Conservation (phyloP, 2,888 invertebrate genomes). For the Drosophila pegasa region DNA sequence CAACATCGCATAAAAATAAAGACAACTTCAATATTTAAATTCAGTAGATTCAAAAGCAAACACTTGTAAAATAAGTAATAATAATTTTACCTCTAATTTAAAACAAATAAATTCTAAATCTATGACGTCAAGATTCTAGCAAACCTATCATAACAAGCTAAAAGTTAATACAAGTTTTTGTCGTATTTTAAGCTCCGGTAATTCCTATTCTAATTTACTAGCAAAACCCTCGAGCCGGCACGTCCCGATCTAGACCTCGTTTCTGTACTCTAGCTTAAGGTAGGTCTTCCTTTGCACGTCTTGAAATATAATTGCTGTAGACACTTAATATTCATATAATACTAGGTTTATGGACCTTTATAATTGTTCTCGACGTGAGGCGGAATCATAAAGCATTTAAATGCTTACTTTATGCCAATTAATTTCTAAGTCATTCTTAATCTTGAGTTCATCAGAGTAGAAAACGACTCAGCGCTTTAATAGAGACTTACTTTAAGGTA, state of each 20-base stretch:
- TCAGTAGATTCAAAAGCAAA: too few relatives aligned
- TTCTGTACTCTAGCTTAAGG: neutral
- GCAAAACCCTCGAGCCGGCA: neutral
- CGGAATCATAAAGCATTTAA: neutral
- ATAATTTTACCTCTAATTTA: neutral
- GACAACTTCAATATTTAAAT: too few relatives aligned
- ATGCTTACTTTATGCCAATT: neutral
- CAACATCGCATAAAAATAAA: too few relatives aligned
- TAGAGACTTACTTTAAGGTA: neutral
- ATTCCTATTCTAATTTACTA: neutral
- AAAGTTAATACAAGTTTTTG: neutral
- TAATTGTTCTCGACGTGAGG: neutral
- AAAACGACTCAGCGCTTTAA: neutral
- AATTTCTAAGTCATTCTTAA: neutral
- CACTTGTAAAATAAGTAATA: too few relatives aligned
- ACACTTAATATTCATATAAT: neutral
- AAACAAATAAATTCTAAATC: neutral
- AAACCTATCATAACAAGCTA: too few relatives aligned
- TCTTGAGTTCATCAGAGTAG: conserved; percentile 5
- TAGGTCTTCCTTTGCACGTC: conserved; percentile 5
- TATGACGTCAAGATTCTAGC: too few relatives aligned
- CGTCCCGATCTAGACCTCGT: conserved; percentile 3
- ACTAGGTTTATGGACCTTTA: neutral
- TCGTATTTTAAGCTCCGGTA: neutral
- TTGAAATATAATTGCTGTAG: neutral